Conservation (phyloP, 2,113 vertebrate species). For the Pseudorasbora parva region DNA sequence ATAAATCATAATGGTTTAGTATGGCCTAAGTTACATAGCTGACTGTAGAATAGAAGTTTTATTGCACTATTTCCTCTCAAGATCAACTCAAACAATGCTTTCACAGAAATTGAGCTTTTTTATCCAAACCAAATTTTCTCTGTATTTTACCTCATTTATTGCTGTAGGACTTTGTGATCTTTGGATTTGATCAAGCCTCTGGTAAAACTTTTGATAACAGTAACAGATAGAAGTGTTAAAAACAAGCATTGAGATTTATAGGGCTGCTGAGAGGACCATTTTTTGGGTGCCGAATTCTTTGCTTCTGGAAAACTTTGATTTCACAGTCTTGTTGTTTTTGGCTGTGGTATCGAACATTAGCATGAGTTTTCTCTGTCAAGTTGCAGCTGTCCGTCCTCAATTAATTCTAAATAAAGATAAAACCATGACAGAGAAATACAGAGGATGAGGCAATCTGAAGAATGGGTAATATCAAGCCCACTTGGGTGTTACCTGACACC, state of each 20-base stretch:
- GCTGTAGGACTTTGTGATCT: not conserved
- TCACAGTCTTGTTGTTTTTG: constrained; percentile 31
- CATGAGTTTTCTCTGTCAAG: constrained; percentile 30
- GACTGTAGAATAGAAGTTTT: not conserved
- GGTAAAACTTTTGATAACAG: not conserved
- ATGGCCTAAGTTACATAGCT: not conserved
- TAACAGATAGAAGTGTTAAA: constrained; percentile 4
- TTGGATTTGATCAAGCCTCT: not conserved
- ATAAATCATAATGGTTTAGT: constrained; percentile 18
- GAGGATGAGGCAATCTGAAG: constrained; percentile 36
- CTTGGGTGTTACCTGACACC: constrained; percentile 47
- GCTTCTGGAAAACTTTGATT: constrained; percentile 12
- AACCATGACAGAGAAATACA: constrained; percentile 26
- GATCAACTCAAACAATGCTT: constrained; percentile 24
- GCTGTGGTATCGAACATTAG: constrained; percentile 31
- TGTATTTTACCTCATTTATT: not conserved
- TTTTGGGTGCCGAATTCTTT: constrained; percentile 4
- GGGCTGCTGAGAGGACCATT: not conserved
- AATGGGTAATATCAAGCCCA: constrained; percentile 15
- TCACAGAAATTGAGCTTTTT: not conserved
- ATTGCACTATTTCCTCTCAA: not conserved
- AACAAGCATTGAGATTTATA: constrained; percentile 15
- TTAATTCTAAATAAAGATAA: constrained; percentile 48
- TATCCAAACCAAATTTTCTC: not conserved
- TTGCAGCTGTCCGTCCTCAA: constrained; percentile 38